Evolutionary conservation across 1,140 invertebrate species (phyloP).

Genomic region (Lucilia sericata): DNA sequence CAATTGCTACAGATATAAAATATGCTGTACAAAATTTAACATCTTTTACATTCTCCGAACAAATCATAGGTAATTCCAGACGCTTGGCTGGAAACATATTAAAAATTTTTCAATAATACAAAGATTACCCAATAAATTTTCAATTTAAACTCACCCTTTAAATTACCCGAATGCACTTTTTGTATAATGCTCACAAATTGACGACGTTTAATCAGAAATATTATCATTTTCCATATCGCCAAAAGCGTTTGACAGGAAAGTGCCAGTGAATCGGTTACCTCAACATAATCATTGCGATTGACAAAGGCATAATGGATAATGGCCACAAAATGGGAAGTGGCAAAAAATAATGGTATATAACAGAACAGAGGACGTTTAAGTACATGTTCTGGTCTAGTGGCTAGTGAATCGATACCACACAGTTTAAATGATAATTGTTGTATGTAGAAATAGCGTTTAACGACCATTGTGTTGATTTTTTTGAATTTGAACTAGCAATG

Average conservation of each 20-base stretch:
- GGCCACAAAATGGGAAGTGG: background rate
- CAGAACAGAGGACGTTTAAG: background rate
- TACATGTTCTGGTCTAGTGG: background rate
- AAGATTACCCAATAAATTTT: too few species aligned
- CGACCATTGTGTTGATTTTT: too few species aligned
- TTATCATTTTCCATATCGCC: background rate
- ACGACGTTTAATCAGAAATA: background rate
- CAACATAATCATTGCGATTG: background rate
- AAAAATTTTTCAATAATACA: too few species aligned
- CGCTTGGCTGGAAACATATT: too few species aligned
- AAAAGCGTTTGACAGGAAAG: background rate
- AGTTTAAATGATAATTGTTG: background rate
- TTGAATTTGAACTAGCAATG: too few species aligned
- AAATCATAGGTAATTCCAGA: too few species aligned
- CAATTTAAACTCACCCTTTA: too few species aligned
- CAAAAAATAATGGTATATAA: background rate
- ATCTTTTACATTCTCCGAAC: too few species aligned
- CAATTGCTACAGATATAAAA: background rate
- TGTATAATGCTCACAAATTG: background rate
- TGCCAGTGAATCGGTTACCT: constrained; percentile 8
- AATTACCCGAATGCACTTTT: too few species aligned
- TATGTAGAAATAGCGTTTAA: background rate
- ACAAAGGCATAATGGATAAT: background rate
- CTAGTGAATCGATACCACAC: background rate
- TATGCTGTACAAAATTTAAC: background rate